Evolutionary conservation across 23 tunicate species (phyloP).

Genomic region (Ascidia mentula): DNA sequence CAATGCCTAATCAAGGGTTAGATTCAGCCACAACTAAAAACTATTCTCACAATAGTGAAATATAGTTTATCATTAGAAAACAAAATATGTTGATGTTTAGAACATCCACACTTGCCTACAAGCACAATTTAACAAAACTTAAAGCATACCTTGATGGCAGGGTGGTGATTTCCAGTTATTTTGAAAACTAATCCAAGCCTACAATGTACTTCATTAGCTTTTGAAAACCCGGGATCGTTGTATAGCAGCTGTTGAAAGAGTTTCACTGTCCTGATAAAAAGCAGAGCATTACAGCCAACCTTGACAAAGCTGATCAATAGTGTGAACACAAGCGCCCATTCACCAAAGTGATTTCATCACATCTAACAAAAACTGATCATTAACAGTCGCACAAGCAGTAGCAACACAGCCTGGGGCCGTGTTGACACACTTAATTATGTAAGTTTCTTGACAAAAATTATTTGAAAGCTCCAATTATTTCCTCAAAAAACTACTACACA

Average conservation of each 20-base stretch:
- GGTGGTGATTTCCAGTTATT: slow-evolving; percentile 46
- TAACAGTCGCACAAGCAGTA: not conserved
- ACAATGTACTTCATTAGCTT: slow-evolving; percentile 79
- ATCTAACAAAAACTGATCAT: slow-evolving; percentile 7
- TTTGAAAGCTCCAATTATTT: not conserved
- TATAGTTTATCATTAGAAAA: too few relatives aligned
- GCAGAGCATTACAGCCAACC: too few relatives aligned
- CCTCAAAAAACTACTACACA: not conserved
- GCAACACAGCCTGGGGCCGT: not conserved
- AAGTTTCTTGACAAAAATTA: not conserved
- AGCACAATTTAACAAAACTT: too few relatives aligned
- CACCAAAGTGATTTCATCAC: too few relatives aligned
- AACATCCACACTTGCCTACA: too few relatives aligned
- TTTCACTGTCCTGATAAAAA: slow-evolving; percentile 54
- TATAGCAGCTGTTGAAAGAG: slow-evolving; percentile 78
- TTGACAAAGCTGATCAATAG: too few relatives aligned
- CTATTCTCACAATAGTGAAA: too few relatives aligned
- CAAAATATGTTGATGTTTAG: too few relatives aligned
- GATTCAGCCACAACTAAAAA: too few relatives aligned
- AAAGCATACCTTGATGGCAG: slow-evolving; percentile 64
- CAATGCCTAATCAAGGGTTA: too few relatives aligned
- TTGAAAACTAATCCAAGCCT: slow-evolving; percentile 81
- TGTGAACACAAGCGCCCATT: too few relatives aligned
- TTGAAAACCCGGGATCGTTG: slow-evolving; percentile 75
- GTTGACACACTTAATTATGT: not conserved